Evolutionary conservation across 1,140 invertebrate genomes (phyloP), one percentile per base, ranked within the genome.

Genomic region (Pogonomyrmex barbatus): DNA sequence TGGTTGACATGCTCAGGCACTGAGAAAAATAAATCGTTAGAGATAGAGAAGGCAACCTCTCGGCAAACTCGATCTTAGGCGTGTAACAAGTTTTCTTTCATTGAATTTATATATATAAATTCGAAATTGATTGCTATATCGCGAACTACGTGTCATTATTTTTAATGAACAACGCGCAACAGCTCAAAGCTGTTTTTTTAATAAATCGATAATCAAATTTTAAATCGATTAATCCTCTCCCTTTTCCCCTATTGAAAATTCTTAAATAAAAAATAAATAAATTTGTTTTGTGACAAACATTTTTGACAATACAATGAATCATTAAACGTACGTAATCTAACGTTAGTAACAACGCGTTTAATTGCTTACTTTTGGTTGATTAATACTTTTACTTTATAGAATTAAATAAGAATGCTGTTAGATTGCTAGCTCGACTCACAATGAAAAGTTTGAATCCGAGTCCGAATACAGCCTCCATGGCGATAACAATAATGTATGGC

Each of bases 401-500:
- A 73, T 2, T 42, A 71, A 65, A 68, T 45, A 30, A 24, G 36
- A 63, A 47, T 62, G 8, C 24, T 1, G 30, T 54, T 77, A 62
- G 9, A 56, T 56, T n/a, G 45, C 1, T n/a, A n/a, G 30, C 12
- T 60, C 30, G 67, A 95, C 95, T 96, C 88, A 96, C 96, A 54
- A 96, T 95, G 45, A 96, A 86, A 54, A 96, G 89, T 90, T 96
- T 96, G 86, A 95, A 93, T 0, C 94, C 91, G 10, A 95, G 92
- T 82, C 93, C 94, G 63, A 97, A 92, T 17, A 95, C 94, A 2
- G 96, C 95, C 91, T 97, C 96, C 91, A 96, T 95, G 1, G 96
- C 95, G 82, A 97, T 95, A 36, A 97, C 96, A 73, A 97, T 95
- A 36, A 97, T 95, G 85, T 96, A 96, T 0, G 96, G 96, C 95